These are phyloP conservation scores for Xenopus borealis DNA, from an alignment of 2,113 vertebrate genomes.

Conservation along the genomic window DNA sequence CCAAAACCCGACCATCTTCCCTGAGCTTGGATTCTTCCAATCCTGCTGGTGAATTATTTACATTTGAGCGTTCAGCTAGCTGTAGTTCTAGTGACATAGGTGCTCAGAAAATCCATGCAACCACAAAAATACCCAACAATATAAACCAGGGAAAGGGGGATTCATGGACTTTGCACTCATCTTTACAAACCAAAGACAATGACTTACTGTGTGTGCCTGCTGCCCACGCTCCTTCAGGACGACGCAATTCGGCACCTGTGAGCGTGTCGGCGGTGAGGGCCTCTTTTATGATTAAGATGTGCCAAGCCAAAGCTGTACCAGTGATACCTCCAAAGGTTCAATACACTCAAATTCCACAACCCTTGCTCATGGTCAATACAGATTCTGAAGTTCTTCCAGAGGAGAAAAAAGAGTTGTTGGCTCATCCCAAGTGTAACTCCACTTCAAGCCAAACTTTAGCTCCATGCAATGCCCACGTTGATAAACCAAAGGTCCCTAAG, in stretches of 20 bases:
- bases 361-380: conserved; percentile 65
- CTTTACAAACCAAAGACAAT: conserved; percentile 50
- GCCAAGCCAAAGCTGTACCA: conserved; percentile 89
- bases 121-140: not conserved
- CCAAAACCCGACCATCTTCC: conserved; percentile 68
- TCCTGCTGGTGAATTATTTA: conserved; percentile 59
- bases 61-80: conserved; percentile 59
- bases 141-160: conserved; percentile 39
- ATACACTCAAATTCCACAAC: conserved; percentile 90
- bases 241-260: conserved; percentile 90
- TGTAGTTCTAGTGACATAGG: conserved; percentile 52
- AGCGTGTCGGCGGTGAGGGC: conserved; percentile 89
- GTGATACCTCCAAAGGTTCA: conserved; percentile 92
- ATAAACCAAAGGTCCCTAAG: conserved; percentile 53
- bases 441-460: conserved; percentile 11
- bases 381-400: conserved; percentile 39
- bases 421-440: conserved; percentile 35
- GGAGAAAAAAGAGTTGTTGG: conserved; percentile 59
- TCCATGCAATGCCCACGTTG: conserved; percentile 53
- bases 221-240: conserved; percentile 66
- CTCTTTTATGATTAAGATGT: conserved; percentile 94
- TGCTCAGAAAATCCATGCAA: conserved; percentile 50
- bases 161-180: conserved; percentile 53
- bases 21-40: conserved; percentile 66
- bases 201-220: conserved; percentile 63